These are phyloP conservation scores for Lucilia cuprina DNA, from an alignment of 1,140 invertebrate species.

Conservation along the genomic window DNA sequence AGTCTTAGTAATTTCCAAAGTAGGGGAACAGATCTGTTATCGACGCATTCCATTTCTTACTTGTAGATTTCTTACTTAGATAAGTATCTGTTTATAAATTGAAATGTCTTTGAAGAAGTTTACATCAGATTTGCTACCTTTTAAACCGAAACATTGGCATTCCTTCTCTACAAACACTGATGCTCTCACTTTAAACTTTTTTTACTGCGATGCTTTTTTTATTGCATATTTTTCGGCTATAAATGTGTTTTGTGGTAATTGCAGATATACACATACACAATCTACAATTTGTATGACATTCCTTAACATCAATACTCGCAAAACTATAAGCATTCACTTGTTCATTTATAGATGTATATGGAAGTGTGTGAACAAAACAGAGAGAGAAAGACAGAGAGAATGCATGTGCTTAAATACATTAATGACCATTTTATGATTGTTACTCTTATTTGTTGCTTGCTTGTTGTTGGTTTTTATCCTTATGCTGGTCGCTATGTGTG, in stretches of 20 bases:
- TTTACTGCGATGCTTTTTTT: neutral
- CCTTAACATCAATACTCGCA: neutral
- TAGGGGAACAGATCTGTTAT: too few species aligned
- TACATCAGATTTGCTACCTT: too few species aligned
- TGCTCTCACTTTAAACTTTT: neutral
- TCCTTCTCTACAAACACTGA: neutral
- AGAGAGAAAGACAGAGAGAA: too few species aligned
- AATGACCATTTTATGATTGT: neutral
- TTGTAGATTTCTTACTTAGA: too few species aligned
- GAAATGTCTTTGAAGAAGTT: too few species aligned
- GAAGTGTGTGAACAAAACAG: neutral
- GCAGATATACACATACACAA: neutral
- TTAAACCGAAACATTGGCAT: neutral
- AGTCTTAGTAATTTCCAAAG: too few species aligned
- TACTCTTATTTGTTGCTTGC: neutral
- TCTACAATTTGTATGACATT: too few species aligned
- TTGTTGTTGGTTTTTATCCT: neutral
- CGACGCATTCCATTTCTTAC: too few species aligned
- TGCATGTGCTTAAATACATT: neutral
- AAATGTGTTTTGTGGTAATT: constrained; percentile 7
- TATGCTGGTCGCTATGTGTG: neutral
- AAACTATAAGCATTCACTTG: neutral
- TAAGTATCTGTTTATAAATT: too few species aligned
- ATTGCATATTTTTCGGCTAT: neutral
- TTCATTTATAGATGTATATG: neutral